These are phyloP conservation scores for Epiperipatus broadwayi DNA, from an alignment of 2,888 invertebrate species.

Conservation along the genomic window DNA sequence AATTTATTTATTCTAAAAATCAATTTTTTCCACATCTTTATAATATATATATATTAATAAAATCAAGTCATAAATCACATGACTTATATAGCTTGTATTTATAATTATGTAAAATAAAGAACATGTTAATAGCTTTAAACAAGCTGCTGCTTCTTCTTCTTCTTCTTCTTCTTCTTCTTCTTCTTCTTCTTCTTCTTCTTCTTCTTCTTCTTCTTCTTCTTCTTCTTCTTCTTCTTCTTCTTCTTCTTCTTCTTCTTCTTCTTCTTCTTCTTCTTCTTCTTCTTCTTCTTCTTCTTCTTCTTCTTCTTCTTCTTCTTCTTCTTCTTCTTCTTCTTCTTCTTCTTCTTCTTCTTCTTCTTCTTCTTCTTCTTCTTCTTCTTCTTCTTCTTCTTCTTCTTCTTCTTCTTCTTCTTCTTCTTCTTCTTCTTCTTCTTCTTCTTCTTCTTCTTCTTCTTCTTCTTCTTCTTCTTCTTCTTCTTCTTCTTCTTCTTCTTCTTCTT, in stretches of 20 bases:
- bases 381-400: background rate
- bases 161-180: background rate
- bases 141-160: too few species aligned
- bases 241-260: conserved; percentile 7
- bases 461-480: conserved; percentile 3
- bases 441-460: background rate
- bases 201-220: background rate
- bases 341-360: background rate
- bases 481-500: conserved; percentile 13
- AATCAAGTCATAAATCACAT: too few species aligned
- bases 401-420: conserved; percentile 1
- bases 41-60: too few species aligned
- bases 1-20: too few species aligned
- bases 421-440: conserved; percentile 8
- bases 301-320: conserved; percentile 1
- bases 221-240: background rate
- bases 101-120: too few species aligned
- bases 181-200: background rate
- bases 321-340: background rate
- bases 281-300: conserved; percentile 6
- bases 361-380: conserved; percentile 11
- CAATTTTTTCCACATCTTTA: too few species aligned
- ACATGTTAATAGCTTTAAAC: too few species aligned
- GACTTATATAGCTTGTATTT: too few species aligned
- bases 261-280: background rate